Evolutionary conservation across 92 coral and sea anemone genomes (phyloP).

Genomic region (Actinostola sp.): DNA sequence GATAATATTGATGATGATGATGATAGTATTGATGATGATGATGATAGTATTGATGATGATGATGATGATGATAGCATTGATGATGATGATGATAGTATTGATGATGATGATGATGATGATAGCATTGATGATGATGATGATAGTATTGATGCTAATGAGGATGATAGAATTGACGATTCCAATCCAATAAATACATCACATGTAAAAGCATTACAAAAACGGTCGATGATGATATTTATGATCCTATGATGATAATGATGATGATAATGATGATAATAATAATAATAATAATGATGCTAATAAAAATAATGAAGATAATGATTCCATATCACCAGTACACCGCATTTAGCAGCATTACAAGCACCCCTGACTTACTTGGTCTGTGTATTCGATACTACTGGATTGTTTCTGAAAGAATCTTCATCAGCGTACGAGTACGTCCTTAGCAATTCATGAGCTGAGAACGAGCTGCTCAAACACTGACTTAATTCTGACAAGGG

Average conservation of each 20-base stretch:
- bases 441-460: constrained; percentile 79
- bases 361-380: constrained; percentile 71
- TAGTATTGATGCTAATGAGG: neutral
- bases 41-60: too few species aligned
- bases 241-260: neutral
- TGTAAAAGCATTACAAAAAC: too few species aligned
- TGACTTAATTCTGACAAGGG: constrained; percentile 53
- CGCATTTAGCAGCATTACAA: too few species aligned
- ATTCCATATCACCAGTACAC: too few species aligned
- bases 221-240: too few species aligned
- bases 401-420: constrained; percentile 84
- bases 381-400: constrained; percentile 82
- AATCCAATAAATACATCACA: too few species aligned
- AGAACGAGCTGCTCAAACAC: constrained; percentile 72
- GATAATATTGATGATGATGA: too few species aligned
- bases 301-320: too few species aligned
- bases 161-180: too few species aligned
- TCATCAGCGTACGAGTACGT: constrained; percentile 93
- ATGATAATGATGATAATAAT: neutral
- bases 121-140: neutral
- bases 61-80: neutral
- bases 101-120: neutral
- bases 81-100: neutral
- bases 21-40: too few species aligned
- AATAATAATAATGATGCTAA: neutral